phyloP scores from a whole-genome alignment of 2,113 vertebrate species.

The Xyrauchen texanus region DNA sequence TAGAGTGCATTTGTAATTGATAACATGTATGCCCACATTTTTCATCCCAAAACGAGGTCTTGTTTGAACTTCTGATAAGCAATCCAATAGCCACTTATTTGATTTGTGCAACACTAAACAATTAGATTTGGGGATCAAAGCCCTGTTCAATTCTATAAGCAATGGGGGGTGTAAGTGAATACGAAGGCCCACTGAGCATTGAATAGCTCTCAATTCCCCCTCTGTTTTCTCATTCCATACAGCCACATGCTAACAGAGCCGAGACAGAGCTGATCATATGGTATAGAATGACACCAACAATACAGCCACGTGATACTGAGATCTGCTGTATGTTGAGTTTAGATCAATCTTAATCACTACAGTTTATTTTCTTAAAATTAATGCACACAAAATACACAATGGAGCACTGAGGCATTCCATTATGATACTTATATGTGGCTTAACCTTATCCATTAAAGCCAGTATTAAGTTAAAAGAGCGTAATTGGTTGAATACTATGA shows the following conservation, averaged over 20 bases:
- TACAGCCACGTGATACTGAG: too few relatives aligned
- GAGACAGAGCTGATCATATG: constrained; percentile 40
- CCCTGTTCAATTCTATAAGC: constrained; percentile 63
- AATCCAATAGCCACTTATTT: constrained; percentile 43
- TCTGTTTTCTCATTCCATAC: constrained; percentile 37
- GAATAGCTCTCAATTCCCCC: constrained; percentile 39
- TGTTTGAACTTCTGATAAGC: constrained; percentile 43
- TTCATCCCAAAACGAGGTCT: constrained; percentile 52
- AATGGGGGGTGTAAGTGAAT: constrained; percentile 73
- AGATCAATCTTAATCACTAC: constrained; percentile 14
- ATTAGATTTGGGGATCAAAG: constrained; percentile 71
- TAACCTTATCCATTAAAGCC: constrained; percentile 22
- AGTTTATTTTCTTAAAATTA: constrained; percentile 10
- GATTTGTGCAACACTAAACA: constrained; percentile 52
- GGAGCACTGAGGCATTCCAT: background rate
- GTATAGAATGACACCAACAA: background rate
- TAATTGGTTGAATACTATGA: constrained; percentile 5
- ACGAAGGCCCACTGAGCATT: constrained; percentile 73
- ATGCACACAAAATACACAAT: constrained; percentile 14
- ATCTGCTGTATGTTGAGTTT: background rate
- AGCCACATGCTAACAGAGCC: constrained; percentile 20
- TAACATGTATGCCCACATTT: constrained; percentile 32
- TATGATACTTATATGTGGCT: constrained; percentile 17
- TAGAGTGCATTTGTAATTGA: constrained; percentile 18
- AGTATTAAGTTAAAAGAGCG: constrained; percentile 16